phyloP scores from a whole-genome alignment of 2,113 vertebrate species.

The Phalacrocorax brasilianus region DNA sequence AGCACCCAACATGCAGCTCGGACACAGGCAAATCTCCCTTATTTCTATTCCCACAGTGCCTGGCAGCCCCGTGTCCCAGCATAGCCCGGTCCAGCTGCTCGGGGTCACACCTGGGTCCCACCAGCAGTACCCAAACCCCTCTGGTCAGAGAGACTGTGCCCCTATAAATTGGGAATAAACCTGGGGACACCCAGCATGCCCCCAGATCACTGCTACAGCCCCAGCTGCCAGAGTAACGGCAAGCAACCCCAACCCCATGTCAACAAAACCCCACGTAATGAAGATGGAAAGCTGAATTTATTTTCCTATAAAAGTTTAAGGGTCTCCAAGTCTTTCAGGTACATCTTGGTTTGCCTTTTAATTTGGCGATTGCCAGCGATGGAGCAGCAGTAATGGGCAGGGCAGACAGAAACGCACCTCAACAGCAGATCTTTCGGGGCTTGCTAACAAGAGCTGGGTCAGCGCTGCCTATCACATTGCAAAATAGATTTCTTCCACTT shows the following conservation, averaged over 20 bases:
- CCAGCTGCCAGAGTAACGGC: background rate
- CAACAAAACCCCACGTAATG: rapidly evolving
- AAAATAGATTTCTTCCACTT: background rate
- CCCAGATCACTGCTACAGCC: rapidly evolving
- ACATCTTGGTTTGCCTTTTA: background rate
- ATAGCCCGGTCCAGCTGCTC: background rate
- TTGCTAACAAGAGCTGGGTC: background rate
- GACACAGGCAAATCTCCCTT: background rate
- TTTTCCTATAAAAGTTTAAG: background rate
- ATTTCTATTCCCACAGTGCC: background rate
- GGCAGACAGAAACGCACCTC: background rate
- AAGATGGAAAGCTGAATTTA: background rate
- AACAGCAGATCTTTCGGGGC: background rate
- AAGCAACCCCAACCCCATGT: background rate
- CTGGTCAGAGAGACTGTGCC: background rate
- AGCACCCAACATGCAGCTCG: background rate
- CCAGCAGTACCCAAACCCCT: background rate
- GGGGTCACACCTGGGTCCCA: background rate
- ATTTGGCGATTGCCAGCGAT: background rate
- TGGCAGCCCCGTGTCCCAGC: background rate
- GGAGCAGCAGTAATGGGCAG: background rate
- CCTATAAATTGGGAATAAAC: background rate
- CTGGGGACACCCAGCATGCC: background rate
- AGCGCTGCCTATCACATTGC: rapidly evolving
- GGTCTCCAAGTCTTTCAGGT: background rate